A percentile compares a stretch with the other conserved stretches of the same genome.
phyloP scores from a whole-genome alignment of 2,113 vertebrate species.

The Archocentrus centrarchus region DNA sequence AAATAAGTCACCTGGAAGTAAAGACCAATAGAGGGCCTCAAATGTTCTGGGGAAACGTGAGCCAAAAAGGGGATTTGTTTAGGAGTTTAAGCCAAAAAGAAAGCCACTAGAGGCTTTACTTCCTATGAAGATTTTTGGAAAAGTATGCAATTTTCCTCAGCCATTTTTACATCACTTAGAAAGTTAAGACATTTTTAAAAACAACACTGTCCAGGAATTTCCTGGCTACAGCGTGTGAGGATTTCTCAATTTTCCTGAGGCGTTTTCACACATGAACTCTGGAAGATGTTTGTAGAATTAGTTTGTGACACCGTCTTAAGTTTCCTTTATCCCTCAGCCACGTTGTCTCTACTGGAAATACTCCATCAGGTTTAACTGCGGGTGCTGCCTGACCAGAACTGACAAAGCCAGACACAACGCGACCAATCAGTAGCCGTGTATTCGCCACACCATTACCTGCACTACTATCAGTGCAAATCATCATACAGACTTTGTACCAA shows the following conservation, averaged over 20 bases:
- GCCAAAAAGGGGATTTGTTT: neutral
- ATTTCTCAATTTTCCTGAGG: neutral
- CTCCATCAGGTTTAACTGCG: no score
- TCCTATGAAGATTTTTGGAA: neutral
- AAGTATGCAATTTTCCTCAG: neutral
- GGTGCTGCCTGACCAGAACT: no score
- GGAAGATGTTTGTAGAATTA: neutral
- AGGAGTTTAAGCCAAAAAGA: neutral
- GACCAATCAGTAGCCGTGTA: neutral
- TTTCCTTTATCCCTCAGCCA: neutral
- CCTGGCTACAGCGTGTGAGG: neutral
- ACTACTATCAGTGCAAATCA: neutral
- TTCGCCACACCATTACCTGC: neutral
- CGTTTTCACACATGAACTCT: neutral
- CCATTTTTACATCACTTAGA: neutral
- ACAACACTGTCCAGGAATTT: neutral
- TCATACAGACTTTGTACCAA: neutral
- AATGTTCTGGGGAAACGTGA: neutral
- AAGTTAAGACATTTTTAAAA: neutral
- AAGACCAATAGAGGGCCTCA: neutral
- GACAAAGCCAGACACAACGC: no score
- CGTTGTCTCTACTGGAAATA: neutral
- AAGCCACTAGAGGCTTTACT: neutral
- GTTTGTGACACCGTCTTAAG: neutral
- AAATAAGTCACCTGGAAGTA: conserved; percentile 57